Percentiles rank a stretch among this genome's conserved stretches.
Conservation (phyloP, 2,113 vertebrate genomes). For the Aramus guarauna region DNA sequence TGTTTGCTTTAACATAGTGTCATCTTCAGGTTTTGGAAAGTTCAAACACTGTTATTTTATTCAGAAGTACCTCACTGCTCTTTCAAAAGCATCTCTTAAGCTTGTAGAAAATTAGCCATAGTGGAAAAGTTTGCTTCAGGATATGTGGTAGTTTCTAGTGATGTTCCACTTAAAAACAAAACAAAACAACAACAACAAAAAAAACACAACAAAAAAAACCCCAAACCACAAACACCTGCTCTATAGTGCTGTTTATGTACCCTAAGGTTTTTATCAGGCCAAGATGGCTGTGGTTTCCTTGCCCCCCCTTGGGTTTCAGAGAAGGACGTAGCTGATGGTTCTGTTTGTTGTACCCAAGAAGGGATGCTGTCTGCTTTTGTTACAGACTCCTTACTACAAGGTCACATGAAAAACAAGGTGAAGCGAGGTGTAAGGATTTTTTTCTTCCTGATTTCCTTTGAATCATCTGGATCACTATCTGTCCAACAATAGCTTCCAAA, state of each 20-base stretch:
- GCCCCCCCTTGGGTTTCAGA: not conserved
- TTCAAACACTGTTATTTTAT: not conserved
- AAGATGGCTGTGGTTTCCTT: not conserved
- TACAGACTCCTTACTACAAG: not conserved
- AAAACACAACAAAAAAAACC: not conserved
- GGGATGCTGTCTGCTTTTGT: not conserved
- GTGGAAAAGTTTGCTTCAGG: not conserved
- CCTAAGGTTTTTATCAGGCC: not conserved
- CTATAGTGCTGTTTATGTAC: not conserved
- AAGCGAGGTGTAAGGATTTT: not conserved
- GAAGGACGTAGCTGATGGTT: not conserved
- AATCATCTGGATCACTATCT: not conserved
- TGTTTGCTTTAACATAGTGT: not conserved
- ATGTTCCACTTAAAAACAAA: not conserved
- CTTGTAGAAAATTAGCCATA: not conserved
- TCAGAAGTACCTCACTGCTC: not conserved
- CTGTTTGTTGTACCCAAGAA: not conserved
- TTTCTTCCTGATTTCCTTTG: not conserved
- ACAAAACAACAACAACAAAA: too few relatives aligned
- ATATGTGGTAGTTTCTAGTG: not conserved
- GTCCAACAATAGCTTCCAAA: not conserved
- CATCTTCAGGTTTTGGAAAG: not conserved
- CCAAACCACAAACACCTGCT: too few relatives aligned
- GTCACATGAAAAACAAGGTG: not conserved
- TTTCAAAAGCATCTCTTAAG: not conserved